Percentiles rank a stretch among this genome's conserved stretches.
Evolutionary conservation across 1,140 invertebrate species (phyloP).

Genomic region (Lutraria rhynchaena): DNA sequence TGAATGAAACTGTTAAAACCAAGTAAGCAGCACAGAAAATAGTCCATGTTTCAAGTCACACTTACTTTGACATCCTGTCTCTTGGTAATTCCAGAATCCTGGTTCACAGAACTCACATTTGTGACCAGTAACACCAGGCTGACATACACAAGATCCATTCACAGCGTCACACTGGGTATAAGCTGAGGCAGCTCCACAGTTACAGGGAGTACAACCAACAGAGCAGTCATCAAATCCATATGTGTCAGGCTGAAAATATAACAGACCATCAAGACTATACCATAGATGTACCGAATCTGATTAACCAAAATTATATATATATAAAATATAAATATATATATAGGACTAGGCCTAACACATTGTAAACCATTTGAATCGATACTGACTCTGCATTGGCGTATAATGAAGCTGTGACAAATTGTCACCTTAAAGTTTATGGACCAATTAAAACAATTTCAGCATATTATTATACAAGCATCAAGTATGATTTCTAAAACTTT

Average conservation of each 20-base stretch:
- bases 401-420: too few species aligned
- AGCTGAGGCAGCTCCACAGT: conserved; percentile 91
- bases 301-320: too few species aligned
- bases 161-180: conserved; percentile 91
- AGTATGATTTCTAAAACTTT: too few species aligned
- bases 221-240: conserved; percentile 87
- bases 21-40: too few species aligned
- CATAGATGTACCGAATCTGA: too few species aligned
- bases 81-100: conserved; percentile 96
- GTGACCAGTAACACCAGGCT: conserved; percentile 85
- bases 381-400: too few species aligned
- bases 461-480: too few species aligned
- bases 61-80: conserved; percentile 93
- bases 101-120: conserved; percentile 94
- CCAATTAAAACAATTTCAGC: too few species aligned
- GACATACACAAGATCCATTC: conserved; percentile 95
- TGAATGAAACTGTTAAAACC: too few species aligned
- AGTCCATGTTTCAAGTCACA: too few species aligned
- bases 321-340: neutral
- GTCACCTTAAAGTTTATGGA: too few species aligned
- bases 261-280: too few species aligned
- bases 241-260: conserved; percentile 79
- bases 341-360: neutral
- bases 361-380: neutral
- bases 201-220: conserved; percentile 92